Percentiles rank a stretch among this genome's conserved stretches.
phyloP scores from a whole-genome alignment of 2,113 vertebrate genomes.

The Sakesphorus luctuosus region DNA sequence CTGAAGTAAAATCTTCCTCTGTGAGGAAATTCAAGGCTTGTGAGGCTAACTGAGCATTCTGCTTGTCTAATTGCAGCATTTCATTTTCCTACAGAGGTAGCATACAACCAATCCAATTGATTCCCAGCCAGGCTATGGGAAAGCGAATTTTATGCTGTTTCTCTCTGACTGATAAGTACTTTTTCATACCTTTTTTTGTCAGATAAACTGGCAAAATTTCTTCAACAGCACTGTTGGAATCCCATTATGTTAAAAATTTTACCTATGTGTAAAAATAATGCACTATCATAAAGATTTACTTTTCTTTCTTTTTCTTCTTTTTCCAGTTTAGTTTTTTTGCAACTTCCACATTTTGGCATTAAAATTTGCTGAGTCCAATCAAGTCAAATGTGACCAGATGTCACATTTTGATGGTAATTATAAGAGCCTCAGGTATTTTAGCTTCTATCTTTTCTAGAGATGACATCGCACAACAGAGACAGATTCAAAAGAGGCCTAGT shows the following conservation, averaged over 20 bases:
- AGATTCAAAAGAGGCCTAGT: neutral
- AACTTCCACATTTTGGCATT: neutral
- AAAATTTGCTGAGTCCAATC: neutral
- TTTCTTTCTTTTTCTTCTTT: neutral
- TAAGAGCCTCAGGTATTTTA: neutral
- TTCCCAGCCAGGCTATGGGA: neutral
- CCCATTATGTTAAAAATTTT: neutral
- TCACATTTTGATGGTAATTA: neutral
- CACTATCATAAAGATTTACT: neutral
- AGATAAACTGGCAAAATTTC: neutral
- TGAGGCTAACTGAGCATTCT: neutral
- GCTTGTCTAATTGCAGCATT: neutral
- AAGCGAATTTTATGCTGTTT: neutral
- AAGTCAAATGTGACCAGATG: neutral
- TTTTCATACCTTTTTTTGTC: neutral
- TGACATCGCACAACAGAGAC: neutral
- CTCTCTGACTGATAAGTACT: neutral
- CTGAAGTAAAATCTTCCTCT: neutral
- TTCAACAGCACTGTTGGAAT: neutral
- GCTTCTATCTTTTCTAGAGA: neutral
- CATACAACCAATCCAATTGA: neutral
- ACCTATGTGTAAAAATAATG: neutral
- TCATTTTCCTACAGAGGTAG: neutral
- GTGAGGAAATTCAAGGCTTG: neutral
- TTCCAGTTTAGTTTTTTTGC: neutral